Evolutionary conservation across 2,797 vertebrate species (phyloP), one percentile per base, ranked within the genome.

Genomic region (Chromobotia macracanthus): DNA sequence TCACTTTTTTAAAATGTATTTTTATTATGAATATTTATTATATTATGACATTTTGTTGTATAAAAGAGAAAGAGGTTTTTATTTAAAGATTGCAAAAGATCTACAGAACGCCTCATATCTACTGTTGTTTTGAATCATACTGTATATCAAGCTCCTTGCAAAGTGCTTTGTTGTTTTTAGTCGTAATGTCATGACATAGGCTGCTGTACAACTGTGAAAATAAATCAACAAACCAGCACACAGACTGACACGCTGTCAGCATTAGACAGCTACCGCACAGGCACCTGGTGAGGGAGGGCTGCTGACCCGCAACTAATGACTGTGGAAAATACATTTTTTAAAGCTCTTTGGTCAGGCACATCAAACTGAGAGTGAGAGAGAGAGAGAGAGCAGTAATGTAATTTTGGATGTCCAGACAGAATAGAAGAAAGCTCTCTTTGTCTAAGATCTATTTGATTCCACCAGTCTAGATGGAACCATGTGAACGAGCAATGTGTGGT

Each of bases 361-460:
- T 80, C 71, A 66, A 48, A 75, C 35, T 44, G 23, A 74, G 67
- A 70, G 25, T 12, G 12, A 70, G 71, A 25, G 55, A 35, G 46
- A 75, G 79, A 75, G 41, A 81, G 50, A 61, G 60, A 60, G 9
- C 12, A 60, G 64, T 16, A 73, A 73, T 53, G 56, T 56, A 41
- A 64, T 48, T 19, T 21, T 55, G 51, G 60, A 5, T 41, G 41
- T 78, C 56, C 65, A 75, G 51, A 67, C 56, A 67, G 31, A 75
- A 46, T 41, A 63, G 23, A 70, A 75, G 66, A 55, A 81, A 75
- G 66, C 55, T 19, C 31, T 75, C 48, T 75, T 19, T 80, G 72
- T 80, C 3, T 58, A 35, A 23, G 23, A 13, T 25, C 21, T n/a
- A 11, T 53, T 72, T 73, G 63, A 73, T 66, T 71, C 23, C 48